Evolutionary conservation across 2,797 vertebrate genomes (phyloP).

Genomic region (Falco cherrug): DNA sequence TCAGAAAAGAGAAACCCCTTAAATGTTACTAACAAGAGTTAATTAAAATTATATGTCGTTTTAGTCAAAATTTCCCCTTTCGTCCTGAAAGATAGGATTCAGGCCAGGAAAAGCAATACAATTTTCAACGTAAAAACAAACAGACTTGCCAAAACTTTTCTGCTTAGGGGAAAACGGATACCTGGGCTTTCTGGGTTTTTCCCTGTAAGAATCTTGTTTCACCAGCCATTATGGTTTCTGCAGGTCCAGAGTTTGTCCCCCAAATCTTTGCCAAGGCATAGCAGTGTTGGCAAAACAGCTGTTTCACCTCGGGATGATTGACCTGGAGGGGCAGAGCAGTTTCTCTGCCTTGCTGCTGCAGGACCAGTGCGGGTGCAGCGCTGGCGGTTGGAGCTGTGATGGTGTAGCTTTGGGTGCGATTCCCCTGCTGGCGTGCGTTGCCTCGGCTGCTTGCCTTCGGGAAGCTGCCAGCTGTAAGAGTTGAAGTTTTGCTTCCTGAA

Average conservation of each 20-base stretch:
- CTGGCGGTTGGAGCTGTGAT: no score
- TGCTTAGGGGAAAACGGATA: background rate
- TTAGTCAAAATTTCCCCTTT: background rate
- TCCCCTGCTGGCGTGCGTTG: accelerated
- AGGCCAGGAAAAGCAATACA: background rate
- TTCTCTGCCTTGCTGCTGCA: background rate
- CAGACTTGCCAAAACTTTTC: background rate
- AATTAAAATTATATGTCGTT: background rate
- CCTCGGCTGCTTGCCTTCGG: background rate
- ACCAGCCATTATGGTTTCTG: background rate
- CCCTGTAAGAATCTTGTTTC: background rate
- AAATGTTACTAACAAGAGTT: background rate
- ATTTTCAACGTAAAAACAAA: background rate
- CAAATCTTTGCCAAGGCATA: background rate
- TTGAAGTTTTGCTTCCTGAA: background rate
- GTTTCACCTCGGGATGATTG: background rate
- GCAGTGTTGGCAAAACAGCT: background rate
- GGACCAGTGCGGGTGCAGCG: background rate
- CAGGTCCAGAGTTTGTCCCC: background rate
- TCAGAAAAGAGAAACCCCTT: background rate
- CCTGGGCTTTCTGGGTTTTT: background rate
- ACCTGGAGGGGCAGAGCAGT: background rate
- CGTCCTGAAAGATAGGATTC: background rate
- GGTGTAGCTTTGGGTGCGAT: background rate
- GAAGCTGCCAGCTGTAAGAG: background rate